Evolutionary conservation across 2,797 vertebrate species (phyloP).

Genomic region (Sandelia bainsii): DNA sequence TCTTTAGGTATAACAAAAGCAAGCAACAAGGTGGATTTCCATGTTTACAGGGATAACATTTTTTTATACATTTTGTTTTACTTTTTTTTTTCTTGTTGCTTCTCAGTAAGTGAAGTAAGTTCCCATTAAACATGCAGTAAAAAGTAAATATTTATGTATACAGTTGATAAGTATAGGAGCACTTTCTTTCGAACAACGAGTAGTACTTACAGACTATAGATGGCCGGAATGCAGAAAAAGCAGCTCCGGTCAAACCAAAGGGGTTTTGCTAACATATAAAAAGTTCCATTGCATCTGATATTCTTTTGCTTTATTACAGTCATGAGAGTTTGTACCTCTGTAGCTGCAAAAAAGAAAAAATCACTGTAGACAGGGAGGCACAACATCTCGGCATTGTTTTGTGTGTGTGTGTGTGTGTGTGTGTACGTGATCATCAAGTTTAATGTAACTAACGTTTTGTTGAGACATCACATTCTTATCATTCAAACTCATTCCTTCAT

Average conservation of each 20-base stretch:
- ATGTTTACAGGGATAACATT: constrained; percentile 87
- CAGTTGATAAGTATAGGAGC: constrained; percentile 97
- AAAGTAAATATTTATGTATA: constrained; percentile 95
- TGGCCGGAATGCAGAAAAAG: constrained; percentile 86
- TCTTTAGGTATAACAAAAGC: constrained; percentile 87
- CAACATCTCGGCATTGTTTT: constrained; percentile 70
- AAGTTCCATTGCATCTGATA: constrained; percentile 87
- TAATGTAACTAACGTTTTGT: constrained; percentile 63
- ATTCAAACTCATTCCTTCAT: constrained; percentile 68
- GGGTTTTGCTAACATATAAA: constrained; percentile 86
- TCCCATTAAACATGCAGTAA: constrained; percentile 98
- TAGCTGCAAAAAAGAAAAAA: constrained; percentile 71
- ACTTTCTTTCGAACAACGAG: constrained; percentile 90
- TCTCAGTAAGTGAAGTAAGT: constrained; percentile 89
- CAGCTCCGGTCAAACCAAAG: constrained; percentile 85
- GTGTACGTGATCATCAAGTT: constrained; percentile 36
- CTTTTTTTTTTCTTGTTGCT: constrained; percentile 80
- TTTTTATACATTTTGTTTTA: constrained; percentile 80
- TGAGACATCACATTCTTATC: constrained; percentile 72
- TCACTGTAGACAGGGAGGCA: constrained; percentile 76
- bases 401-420: constrained; percentile 48
- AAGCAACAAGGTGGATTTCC: constrained; percentile 88
- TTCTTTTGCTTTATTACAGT: constrained; percentile 85
- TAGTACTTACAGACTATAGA: constrained; percentile 99
- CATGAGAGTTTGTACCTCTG: constrained; percentile 85